These are phyloP conservation scores for Leucozona laternaria DNA, from an alignment of 2,888 invertebrate species.

Conservation along the genomic window DNA sequence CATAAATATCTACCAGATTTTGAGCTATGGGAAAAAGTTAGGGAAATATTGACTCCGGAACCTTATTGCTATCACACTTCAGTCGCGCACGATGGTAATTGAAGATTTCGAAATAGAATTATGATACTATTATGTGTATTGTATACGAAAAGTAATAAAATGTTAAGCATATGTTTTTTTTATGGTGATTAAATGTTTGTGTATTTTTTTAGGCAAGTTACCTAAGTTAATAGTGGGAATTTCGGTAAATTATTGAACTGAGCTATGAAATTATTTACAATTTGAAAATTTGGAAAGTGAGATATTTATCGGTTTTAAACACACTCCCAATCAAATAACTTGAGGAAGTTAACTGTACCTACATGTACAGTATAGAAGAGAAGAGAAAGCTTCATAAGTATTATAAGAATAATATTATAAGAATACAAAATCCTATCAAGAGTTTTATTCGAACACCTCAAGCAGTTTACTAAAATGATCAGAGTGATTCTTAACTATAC, in stretches of 20 bases:
- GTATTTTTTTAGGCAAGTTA: background rate
- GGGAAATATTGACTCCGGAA: constrained; percentile 62
- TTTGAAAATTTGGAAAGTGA: too few relatives aligned
- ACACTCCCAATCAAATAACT: too few relatives aligned
- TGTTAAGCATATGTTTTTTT: constrained; percentile 63
- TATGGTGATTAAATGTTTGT: background rate
- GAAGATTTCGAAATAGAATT: constrained; percentile 58
- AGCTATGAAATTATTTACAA: too few relatives aligned
- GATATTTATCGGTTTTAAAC: too few relatives aligned
- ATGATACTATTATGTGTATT: constrained; percentile 49
- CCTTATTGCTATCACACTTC: constrained; percentile 75
- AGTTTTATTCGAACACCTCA: too few relatives aligned
- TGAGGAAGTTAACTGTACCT: too few relatives aligned
- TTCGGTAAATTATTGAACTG: background rate
- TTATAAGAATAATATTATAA: too few relatives aligned
- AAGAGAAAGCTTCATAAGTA: too few relatives aligned
- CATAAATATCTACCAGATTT: background rate
- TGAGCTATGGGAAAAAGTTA: constrained; percentile 33
- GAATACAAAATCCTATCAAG: too few relatives aligned
- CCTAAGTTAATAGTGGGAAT: background rate
- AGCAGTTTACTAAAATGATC: too few relatives aligned
- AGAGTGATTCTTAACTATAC: too few relatives aligned
- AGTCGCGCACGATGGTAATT: constrained; percentile 72
- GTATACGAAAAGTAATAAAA: constrained; percentile 48
- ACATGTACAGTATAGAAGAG: too few relatives aligned